A percentile compares a stretch with the other conserved stretches of the same genome.
phyloP scores from a whole-genome alignment of 2,888 invertebrate species.

The Encarsia formosa region DNA sequence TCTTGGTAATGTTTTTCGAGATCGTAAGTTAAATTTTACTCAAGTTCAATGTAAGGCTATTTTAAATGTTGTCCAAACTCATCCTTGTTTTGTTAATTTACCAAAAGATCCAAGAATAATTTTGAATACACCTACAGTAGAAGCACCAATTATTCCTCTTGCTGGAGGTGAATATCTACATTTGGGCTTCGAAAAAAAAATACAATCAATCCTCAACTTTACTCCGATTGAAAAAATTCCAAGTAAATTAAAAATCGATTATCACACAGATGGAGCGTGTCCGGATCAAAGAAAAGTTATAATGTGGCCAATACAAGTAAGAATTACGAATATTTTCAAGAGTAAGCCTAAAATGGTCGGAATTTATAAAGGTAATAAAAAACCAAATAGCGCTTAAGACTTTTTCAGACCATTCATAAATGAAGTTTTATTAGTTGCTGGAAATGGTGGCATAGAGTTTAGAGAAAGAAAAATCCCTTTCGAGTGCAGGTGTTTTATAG shows the following conservation, averaged over 20 bases:
- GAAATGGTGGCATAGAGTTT: no score
- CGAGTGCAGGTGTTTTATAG: no score
- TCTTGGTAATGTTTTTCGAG: not conserved
- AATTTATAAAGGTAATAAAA: not conserved
- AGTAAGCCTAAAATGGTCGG: not conserved
- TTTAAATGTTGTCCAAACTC: not conserved
- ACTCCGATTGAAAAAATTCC: not conserved
- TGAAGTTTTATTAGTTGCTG: slow-evolving; percentile 6
- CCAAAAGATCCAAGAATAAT: not conserved
- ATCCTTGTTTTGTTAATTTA: not conserved
- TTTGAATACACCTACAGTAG: not conserved
- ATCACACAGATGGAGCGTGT: not conserved
- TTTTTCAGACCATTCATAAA: not conserved
- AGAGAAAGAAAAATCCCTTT: no score
- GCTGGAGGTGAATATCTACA: no score
- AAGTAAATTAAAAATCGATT: not conserved
- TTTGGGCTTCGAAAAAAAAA: not conserved
- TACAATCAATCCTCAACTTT: not conserved
- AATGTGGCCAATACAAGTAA: not conserved
- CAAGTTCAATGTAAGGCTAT: not conserved
- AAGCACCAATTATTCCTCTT: not conserved
- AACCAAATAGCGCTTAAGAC: not conserved
- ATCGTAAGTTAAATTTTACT: not conserved
- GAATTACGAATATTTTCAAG: not conserved
- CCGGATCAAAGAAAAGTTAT: slow-evolving; percentile 4